A percentile compares a stretch with the other conserved stretches of the same genome.
These are phyloP conservation scores for Petrosia ficiformis DNA, from an alignment of 37 sponge, comb jelly and placozoan genomes.

Conservation along the genomic window DNA sequence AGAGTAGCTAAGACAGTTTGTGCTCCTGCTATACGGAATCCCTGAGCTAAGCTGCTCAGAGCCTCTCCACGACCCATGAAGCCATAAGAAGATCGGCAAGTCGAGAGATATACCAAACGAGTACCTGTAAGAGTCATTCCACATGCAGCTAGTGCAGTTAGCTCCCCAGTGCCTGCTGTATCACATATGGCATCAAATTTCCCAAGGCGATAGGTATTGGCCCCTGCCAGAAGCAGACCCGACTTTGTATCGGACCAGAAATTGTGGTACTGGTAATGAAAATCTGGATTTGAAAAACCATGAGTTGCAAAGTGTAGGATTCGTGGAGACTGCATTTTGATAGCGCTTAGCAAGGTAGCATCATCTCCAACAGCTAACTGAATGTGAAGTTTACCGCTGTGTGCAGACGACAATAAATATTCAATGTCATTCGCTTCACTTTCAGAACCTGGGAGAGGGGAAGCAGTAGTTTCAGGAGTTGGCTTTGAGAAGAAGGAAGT, in stretches of 20 bases:
- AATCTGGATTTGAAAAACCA: conserved; percentile 33
- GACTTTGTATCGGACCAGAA: conserved; percentile 44
- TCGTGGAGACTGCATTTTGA: conserved; percentile 12
- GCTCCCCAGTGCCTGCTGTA: conserved; percentile 35
- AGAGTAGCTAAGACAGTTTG: conserved; percentile 32
- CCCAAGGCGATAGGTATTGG: conserved; percentile 14
- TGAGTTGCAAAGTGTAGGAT: conserved; percentile 34
- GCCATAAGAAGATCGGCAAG: conserved; percentile 34
- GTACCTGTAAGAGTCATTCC: conserved; percentile 23
- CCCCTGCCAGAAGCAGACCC: conserved; percentile 28
- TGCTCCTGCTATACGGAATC: conserved; percentile 30
- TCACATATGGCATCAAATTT: neutral
- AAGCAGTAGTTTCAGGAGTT: conserved; percentile 1
- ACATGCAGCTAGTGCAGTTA: conserved; percentile 42
- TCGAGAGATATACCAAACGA: conserved; percentile 32
- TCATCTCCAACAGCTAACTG: neutral
- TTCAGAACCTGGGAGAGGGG: conserved; percentile 24
- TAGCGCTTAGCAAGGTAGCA: conserved; percentile 12
- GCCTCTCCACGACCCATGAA: conserved; percentile 39
- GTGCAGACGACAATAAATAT: neutral
- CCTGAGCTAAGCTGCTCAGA: conserved; percentile 29
- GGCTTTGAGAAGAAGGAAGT: conserved; percentile 23
- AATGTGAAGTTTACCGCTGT: neutral
- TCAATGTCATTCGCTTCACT: conserved; percentile 19
- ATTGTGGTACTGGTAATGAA: conserved; percentile 30